A percentile compares a stretch with the other conserved stretches of the same genome.
Evolutionary conservation across 2,888 invertebrate species (phyloP).

Genomic region (Meiosimyza platycephala): DNA sequence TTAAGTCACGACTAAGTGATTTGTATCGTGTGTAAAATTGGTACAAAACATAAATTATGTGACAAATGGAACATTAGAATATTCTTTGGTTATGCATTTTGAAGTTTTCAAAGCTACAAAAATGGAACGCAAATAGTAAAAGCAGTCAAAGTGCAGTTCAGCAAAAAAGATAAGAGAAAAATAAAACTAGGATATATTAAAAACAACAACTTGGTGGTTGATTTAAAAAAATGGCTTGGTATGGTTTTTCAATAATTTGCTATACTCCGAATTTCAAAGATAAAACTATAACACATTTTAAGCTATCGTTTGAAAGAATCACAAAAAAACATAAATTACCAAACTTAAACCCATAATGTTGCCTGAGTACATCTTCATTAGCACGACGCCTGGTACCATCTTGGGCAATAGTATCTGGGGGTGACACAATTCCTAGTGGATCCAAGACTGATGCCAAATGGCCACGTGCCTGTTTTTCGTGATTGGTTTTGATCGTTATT

Average conservation of each 20-base stretch:
- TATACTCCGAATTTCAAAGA: conserved; percentile 63
- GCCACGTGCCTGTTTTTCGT: conserved; percentile 76
- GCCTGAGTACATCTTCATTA: conserved; percentile 67
- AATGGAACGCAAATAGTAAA: no score
- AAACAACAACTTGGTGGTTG: no score
- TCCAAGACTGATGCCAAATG: conserved; percentile 86
- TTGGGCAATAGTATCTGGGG: conserved; percentile 62
- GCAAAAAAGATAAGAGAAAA: no score
- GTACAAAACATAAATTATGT: no score
- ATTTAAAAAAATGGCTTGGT: no score
- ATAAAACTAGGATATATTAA: no score
- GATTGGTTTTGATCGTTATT: conserved; percentile 13
- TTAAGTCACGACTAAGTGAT: no score
- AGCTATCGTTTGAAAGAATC: conserved; percentile 31
- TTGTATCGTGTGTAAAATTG: no score
- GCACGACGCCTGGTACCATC: conserved; percentile 67
- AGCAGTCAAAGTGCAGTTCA: no score
- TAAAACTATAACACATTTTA: background rate
- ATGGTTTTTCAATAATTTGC: conserved; percentile 36
- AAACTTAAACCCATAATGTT: conserved; percentile 67
- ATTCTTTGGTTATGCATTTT: no score
- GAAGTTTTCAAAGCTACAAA: no score
- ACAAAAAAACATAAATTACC: conserved; percentile 56
- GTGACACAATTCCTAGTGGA: conserved; percentile 76
- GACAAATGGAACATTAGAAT: no score